Conservation (phyloP, 2,113 vertebrate genomes). For the Hylia prasina region DNA sequence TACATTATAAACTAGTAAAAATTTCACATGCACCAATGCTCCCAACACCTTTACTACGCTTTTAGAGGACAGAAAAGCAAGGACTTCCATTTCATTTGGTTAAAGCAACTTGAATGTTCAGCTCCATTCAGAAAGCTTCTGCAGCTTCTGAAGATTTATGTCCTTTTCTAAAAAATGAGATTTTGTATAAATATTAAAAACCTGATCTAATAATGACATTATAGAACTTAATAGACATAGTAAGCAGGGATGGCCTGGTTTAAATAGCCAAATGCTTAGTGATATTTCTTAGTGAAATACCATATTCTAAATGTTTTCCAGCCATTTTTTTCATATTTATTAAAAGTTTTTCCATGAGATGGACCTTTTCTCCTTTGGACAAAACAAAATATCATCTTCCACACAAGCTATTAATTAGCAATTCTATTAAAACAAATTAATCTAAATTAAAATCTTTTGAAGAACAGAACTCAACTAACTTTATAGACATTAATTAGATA, state of each 20-base stretch:
- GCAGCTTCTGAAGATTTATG: background rate
- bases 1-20: background rate
- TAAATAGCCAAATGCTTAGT: background rate
- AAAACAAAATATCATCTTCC: background rate
- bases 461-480: background rate
- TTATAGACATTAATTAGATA: background rate
- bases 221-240: background rate
- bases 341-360: background rate
- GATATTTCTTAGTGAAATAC: background rate
- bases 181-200: background rate
- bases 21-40: background rate
- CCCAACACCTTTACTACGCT: background rate
- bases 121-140: background rate
- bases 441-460: slow-evolving; percentile 48
- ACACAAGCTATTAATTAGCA: background rate
- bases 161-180: background rate
- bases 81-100: background rate
- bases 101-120: background rate
- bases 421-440: background rate
- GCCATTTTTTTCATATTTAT: background rate
- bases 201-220: background rate
- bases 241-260: background rate
- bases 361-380: background rate
- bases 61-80: background rate
- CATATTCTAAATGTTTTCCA: background rate